Percentiles rank a stretch among this genome's conserved stretches.
Conservation (phyloP, 1,140 invertebrate species). For the Panulirus ornatus region DNA sequence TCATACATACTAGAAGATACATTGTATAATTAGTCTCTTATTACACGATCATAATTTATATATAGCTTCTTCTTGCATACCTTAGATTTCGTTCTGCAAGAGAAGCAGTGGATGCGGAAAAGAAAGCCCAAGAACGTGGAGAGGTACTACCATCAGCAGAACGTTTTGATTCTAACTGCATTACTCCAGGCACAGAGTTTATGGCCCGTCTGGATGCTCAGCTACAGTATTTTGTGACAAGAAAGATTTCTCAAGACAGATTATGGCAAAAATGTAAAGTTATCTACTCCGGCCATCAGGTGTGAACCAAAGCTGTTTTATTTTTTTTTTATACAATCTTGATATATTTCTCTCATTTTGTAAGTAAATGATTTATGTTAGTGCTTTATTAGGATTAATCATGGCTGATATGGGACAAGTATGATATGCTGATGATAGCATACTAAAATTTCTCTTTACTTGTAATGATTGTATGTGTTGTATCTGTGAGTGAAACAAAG, state of each 20-base stretch:
- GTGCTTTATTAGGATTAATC: background rate
- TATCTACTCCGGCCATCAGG: constrained; percentile 91
- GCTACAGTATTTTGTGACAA: constrained; percentile 91
- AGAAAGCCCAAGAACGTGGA: constrained; percentile 83
- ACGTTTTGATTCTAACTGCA: constrained; percentile 97
- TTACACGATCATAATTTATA: no score
- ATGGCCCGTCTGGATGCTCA: constrained; percentile 92
- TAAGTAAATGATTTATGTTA: background rate
- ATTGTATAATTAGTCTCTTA: no score
- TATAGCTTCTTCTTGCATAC: no score
- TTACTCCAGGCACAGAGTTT: constrained; percentile 95
- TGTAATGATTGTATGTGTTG: no score
- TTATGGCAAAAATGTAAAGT: constrained; percentile 88
- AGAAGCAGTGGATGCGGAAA: constrained; percentile 88
- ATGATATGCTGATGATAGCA: background rate
- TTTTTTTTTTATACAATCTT: background rate
- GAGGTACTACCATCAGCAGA: constrained; percentile 79
- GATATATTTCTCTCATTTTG: background rate
- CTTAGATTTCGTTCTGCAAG: constrained; percentile 91
- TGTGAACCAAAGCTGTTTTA: constrained; percentile 76
- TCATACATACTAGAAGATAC: no score
- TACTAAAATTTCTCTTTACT: no score
- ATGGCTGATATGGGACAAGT: no score
- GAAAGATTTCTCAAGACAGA: constrained; percentile 90
- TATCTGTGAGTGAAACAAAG: no score